Conservation (phyloP, 2,888 invertebrate genomes). For the Rhingia campestris region DNA sequence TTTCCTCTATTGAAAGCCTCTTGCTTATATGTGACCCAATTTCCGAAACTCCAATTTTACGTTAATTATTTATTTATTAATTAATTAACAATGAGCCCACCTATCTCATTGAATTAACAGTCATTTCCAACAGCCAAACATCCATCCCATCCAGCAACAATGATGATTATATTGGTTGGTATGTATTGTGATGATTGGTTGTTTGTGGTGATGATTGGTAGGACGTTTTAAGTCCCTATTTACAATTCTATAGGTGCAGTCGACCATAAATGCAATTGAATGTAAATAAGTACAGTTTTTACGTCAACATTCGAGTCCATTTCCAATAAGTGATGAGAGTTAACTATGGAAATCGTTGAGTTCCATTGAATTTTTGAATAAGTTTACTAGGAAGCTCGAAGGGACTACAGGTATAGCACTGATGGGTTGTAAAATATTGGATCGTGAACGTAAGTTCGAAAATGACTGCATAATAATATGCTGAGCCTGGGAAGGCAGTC, state of each 20-base stretch:
- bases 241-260: constrained; percentile 7
- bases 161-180: not conserved
- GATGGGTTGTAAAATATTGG: too few relatives aligned
- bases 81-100: constrained; percentile 41
- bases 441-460: too few relatives aligned
- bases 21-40: constrained; percentile 51
- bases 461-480: too few relatives aligned
- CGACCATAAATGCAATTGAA: constrained; percentile 6
- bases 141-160: not conserved
- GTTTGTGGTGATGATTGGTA: not conserved
- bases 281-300: not conserved
- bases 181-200: not conserved
- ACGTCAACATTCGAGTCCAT: not conserved
- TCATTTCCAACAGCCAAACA: not conserved
- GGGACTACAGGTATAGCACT: too few relatives aligned
- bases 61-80: constrained; percentile 55
- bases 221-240: constrained; percentile 10
- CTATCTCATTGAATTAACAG: constrained; percentile 9
- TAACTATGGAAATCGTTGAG: too few relatives aligned
- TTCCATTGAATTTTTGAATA: too few relatives aligned
- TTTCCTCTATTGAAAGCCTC: not conserved
- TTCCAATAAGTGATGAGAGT: not conserved
- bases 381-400: too few relatives aligned
- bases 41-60: constrained; percentile 44
- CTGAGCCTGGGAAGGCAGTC: too few relatives aligned